A percentile compares a stretch with the other conserved stretches of the same genome.
These are phyloP conservation scores for Heptranchias perlo DNA, from an alignment of 2,113 vertebrate species.

Conservation along the genomic window DNA sequence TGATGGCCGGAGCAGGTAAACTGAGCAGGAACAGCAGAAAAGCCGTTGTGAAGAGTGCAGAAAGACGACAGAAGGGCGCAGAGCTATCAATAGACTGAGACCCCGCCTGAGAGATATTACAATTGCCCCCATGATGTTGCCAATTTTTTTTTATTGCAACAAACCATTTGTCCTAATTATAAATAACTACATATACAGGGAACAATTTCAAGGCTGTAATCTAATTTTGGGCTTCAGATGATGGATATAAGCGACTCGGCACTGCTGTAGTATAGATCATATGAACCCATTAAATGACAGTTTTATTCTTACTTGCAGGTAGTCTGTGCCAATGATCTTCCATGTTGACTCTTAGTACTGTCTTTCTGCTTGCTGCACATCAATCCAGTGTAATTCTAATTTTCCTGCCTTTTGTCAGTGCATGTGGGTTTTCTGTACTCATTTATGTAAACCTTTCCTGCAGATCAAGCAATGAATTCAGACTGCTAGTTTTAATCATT, in stretches of 20 bases:
- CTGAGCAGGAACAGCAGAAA: not conserved
- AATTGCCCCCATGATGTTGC: not conserved
- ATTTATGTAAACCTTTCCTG: not conserved
- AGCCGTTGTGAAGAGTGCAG: not conserved
- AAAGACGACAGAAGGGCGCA: not conserved
- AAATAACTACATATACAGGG: not conserved
- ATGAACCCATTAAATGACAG: not conserved
- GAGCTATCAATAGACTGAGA: not conserved
- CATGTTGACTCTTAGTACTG: not conserved
- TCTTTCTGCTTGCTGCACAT: not conserved
- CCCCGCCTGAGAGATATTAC: not conserved
- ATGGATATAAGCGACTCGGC: not conserved
- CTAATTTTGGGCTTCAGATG: not conserved
- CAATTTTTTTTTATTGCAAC: not conserved
- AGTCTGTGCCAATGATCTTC: not conserved
- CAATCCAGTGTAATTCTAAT: not conserved
- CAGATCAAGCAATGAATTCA: not conserved
- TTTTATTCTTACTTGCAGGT: not conserved
- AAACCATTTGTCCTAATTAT: constrained; percentile 8
- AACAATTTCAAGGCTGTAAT: not conserved
- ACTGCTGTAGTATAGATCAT: not conserved
- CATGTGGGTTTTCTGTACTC: not conserved
- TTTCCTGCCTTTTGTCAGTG: not conserved
- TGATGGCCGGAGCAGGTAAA: not conserved
- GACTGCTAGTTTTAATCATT: not conserved